These are phyloP conservation scores for Andrena camellia DNA, from an alignment of 2,888 invertebrate species.

Conservation along the genomic window DNA sequence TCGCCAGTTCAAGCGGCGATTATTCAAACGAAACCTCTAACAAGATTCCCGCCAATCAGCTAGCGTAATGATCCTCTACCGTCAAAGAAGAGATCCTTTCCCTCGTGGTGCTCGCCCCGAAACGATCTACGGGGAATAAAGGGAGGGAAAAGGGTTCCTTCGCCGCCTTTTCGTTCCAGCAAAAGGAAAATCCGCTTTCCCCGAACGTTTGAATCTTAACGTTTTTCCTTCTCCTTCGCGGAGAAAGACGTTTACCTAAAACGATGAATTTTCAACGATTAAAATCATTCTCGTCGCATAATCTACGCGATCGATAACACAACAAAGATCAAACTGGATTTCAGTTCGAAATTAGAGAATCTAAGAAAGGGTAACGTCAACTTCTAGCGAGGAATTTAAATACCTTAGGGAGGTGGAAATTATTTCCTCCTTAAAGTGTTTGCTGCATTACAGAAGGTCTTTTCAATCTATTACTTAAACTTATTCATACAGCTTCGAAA, in stretches of 20 bases:
- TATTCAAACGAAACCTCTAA: slow-evolving; percentile 84
- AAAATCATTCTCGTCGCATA: neutral
- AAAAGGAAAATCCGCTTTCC: slow-evolving; percentile 33
- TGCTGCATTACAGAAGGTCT: too few relatives aligned
- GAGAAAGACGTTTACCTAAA: neutral
- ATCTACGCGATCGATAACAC: neutral
- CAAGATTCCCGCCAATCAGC: slow-evolving; percentile 83
- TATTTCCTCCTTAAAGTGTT: too few relatives aligned
- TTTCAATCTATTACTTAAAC: too few relatives aligned
- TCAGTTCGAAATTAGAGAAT: neutral
- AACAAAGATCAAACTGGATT: neutral
- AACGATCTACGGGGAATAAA: slow-evolving; percentile 56
- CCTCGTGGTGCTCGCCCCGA: slow-evolving; percentile 42
- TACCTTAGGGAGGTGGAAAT: too few relatives aligned
- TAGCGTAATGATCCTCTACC: slow-evolving; percentile 76
- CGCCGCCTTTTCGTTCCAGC: slow-evolving; percentile 44
- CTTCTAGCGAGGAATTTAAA: too few relatives aligned
- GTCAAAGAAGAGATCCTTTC: slow-evolving; percentile 66
- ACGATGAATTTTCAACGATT: neutral
- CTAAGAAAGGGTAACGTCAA: too few relatives aligned
- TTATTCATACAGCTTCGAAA: neutral
- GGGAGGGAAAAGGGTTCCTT: slow-evolving; percentile 50
- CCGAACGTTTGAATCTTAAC: slow-evolving; percentile 12
- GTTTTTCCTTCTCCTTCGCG: neutral
- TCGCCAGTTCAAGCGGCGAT: slow-evolving; percentile 81